phyloP scores from a whole-genome alignment of 2,113 vertebrate species.

The Puffinus mauretanicus region DNA sequence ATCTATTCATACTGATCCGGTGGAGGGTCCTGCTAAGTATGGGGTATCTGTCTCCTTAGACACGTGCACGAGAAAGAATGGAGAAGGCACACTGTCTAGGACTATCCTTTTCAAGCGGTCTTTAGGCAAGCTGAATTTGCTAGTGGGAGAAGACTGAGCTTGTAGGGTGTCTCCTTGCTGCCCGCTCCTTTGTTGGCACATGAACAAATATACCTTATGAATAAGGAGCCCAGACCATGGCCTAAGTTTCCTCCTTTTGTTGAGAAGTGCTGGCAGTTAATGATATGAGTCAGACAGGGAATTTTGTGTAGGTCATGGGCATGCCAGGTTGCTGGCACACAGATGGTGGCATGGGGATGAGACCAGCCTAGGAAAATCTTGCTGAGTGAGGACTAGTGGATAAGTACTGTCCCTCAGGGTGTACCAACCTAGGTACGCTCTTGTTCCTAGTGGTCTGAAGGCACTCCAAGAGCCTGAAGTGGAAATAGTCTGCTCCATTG shows the following conservation, averaged over 20 bases:
- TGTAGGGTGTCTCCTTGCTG: not conserved
- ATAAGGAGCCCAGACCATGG: not conserved
- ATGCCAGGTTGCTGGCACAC: not conserved
- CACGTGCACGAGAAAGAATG: not conserved
- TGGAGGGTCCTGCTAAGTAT: not conserved
- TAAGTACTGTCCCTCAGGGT: not conserved
- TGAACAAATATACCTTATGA: not conserved
- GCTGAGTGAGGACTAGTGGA: not conserved
- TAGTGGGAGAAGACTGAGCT: not conserved
- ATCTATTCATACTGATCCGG: not conserved
- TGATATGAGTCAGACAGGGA: not conserved
- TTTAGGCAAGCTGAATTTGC: not conserved
- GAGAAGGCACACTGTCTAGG: not conserved
- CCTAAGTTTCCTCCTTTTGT: constrained; percentile 27
- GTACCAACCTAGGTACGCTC: not conserved
- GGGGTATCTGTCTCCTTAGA: not conserved
- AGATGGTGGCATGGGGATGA: not conserved
- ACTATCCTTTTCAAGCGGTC: not conserved
- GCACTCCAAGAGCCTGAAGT: not conserved
- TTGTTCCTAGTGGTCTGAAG: not conserved
- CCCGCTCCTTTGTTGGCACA: not conserved
- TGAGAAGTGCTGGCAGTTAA: not conserved
- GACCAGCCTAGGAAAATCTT: not conserved
- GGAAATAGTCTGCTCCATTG: not conserved
- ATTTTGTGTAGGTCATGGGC: not conserved